Evolutionary conservation across 2,797 vertebrate genomes (phyloP).

Genomic region (Cottoperca gobio): DNA sequence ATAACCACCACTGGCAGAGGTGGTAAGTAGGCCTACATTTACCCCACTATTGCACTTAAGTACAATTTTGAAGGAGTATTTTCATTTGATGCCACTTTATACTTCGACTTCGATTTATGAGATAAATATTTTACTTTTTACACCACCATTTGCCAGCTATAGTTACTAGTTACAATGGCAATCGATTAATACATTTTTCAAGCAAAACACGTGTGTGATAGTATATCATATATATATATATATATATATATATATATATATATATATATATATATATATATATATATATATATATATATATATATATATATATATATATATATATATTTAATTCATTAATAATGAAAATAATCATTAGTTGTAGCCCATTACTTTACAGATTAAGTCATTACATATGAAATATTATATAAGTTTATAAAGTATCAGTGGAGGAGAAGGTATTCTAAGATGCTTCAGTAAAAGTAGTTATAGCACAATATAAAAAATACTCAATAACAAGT

Average conservation of each 20-base stretch:
- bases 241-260: too few species aligned
- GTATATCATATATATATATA: too few species aligned
- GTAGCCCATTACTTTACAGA: neutral
- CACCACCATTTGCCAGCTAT: neutral
- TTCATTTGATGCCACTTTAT: neutral
- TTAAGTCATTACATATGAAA: neutral
- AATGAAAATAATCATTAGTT: neutral
- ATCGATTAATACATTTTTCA: too few species aligned
- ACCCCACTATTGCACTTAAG: neutral
- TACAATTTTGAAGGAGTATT: neutral
- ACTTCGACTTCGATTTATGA: neutral
- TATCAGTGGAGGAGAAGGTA: neutral
- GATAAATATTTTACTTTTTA: neutral
- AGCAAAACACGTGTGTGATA: too few species aligned
- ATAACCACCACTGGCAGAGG: neutral
- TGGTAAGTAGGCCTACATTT: neutral
- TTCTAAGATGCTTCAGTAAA: neutral
- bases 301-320: too few species aligned
- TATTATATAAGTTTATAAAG: neutral
- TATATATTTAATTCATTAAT: neutral
- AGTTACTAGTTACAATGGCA: too few species aligned
- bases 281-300: too few species aligned
- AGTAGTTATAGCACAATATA: too few species aligned
- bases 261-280: too few species aligned
- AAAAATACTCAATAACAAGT: too few species aligned